Evolutionary conservation across 2,888 invertebrate genomes (phyloP), one percentile per base, ranked within the genome.

Genomic region (Operophtera brumata): DNA sequence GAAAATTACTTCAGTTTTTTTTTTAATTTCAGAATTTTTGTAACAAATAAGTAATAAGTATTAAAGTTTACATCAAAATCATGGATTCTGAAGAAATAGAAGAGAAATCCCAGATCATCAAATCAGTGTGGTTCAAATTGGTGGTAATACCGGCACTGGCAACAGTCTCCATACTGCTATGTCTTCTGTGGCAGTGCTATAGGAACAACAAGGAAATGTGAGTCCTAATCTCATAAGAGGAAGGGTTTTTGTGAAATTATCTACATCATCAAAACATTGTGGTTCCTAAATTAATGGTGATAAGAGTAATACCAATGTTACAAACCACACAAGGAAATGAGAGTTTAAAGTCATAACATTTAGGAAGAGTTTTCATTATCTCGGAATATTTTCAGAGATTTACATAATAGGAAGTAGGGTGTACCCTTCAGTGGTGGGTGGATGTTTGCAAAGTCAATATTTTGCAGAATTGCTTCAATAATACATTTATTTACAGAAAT

Each of bases 111-210:
- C 47, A 6, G 7, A 48, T 66, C 0, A 43, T 66, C 0, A 42
- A 44, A 6, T 39, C 54, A 4, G 48, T 77, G 26, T 69, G 71
- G 67, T 56, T 71, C 1, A 63, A 54, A 36, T 12, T 78, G 6
- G 52, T 81, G 0, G 14, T 68, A 0, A 11, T 65, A 0, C 79
- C 80, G 0, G 0, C 74, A 0, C 0, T 52, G 0, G 39, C 75
- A 2, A 62, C 72, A 0, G 35, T 77, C 0, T 4, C 70, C 1
- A 35, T 82, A 6, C 32, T 85, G 0, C 7, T 77, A 0, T 80
- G 69, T 28, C 34, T 85, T 2, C 4, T 76, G 2, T 83, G 78
- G 70, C 73, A 65, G 11, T 85, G 86, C 60, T 83, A 83, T 60
- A 71, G 61, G 43, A 74, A 67, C 6, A 84, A 85, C 47, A 65